phyloP scores from a whole-genome alignment of 2,888 invertebrate genomes.

The Phalera bucephala region DNA sequence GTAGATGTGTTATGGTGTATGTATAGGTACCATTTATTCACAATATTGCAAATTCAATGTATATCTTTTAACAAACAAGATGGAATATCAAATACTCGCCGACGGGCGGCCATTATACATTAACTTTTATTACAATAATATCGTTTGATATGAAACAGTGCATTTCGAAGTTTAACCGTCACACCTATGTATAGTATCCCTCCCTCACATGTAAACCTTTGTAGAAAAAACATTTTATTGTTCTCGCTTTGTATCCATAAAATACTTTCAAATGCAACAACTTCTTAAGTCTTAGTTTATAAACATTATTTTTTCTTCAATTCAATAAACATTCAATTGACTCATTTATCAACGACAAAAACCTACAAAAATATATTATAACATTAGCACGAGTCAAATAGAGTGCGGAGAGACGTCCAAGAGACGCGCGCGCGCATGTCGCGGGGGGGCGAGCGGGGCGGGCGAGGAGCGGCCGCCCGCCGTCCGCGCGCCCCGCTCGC shows the following conservation, averaged over 20 bases:
- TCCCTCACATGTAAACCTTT: slow-evolving; percentile 79
- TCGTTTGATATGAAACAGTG: slow-evolving; percentile 78
- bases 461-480: slow-evolving; percentile 15
- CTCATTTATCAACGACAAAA: slow-evolving; percentile 82
- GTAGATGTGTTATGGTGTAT: slow-evolving; percentile 29
- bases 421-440: slow-evolving; percentile 22
- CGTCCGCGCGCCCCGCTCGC: slow-evolving; percentile 27
- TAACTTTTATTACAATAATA: slow-evolving; percentile 57
- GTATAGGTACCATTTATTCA: slow-evolving; percentile 49
- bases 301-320: slow-evolving; percentile 77
- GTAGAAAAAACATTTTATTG: slow-evolving; percentile 81
- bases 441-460: slow-evolving; percentile 13
- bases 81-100: slow-evolving; percentile 70
- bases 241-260: slow-evolving; percentile 81
- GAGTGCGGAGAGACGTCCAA: slow-evolving; percentile 56
- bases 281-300: slow-evolving; percentile 79
- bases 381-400: slow-evolving; percentile 76
- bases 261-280: slow-evolving; percentile 83
- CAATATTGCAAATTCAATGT: slow-evolving; percentile 55
- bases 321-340: slow-evolving; percentile 82
- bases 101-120: slow-evolving; percentile 56
- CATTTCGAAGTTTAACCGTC: slow-evolving; percentile 64
- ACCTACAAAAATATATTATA: slow-evolving; percentile 81
- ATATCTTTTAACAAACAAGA: slow-evolving; percentile 73
- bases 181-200: slow-evolving; percentile 61